These are phyloP conservation scores for Eupeodes luniger DNA, from an alignment of 2,888 invertebrate genomes.

Conservation along the genomic window DNA sequence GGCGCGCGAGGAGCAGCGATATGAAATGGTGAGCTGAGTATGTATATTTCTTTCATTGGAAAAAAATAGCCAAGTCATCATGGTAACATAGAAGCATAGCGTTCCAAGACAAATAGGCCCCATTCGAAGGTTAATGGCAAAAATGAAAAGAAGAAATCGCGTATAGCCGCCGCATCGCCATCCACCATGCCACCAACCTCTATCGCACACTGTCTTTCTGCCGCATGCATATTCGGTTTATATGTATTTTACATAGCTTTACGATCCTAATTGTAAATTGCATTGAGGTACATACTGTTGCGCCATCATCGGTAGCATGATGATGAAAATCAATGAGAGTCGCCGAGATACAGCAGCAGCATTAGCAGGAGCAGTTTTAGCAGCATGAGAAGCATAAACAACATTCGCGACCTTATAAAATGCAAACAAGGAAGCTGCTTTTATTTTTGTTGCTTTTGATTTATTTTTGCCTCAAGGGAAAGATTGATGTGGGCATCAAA, in stretches of 20 bases:
- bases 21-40: conserved; percentile 20
- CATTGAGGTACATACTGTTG: conserved; percentile 35
- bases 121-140: conserved; percentile 73
- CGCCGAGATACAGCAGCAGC: conserved; percentile 47
- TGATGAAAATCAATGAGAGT: conserved; percentile 70
- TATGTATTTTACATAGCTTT: conserved; percentile 32
- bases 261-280: conserved; percentile 74
- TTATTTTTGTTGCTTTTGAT: conserved; percentile 28
- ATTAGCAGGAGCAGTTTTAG: conserved; percentile 20
- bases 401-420: conserved; percentile 45
- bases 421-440: conserved; percentile 69
- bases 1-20: too few relatives aligned
- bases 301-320: conserved; percentile 43
- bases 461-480: conserved; percentile 34
- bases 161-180: conserved; percentile 11
- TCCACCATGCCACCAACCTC: not conserved
- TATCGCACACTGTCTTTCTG: not conserved
- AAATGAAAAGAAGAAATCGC: conserved; percentile 72
- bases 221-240: conserved; percentile 36
- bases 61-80: conserved; percentile 41
- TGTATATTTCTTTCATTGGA: conserved; percentile 33
- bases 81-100: conserved; percentile 47
- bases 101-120: conserved; percentile 66
- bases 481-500: conserved; percentile 58
- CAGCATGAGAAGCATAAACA: conserved; percentile 10